These are phyloP conservation scores for Epinephelus lanceolatus DNA, from an alignment of 2,113 vertebrate species.

Conservation along the genomic window DNA sequence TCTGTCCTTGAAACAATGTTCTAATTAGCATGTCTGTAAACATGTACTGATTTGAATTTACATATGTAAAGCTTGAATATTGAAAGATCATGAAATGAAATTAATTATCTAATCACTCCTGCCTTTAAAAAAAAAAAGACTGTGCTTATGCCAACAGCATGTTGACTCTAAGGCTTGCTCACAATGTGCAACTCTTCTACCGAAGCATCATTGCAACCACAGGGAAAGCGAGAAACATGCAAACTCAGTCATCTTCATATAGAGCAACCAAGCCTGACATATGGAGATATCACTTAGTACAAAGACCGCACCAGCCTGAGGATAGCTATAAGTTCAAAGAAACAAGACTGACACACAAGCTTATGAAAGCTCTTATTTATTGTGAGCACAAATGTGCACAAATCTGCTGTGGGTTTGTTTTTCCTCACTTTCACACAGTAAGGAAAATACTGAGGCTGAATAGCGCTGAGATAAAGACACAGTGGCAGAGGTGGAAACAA, in stretches of 20 bases:
- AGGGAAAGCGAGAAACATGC: conserved; percentile 32
- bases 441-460: not conserved
- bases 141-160: not conserved
- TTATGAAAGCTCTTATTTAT: conserved; percentile 36
- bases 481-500: not conserved
- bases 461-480: conserved; percentile 16
- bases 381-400: not conserved
- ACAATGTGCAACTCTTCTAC: conserved; percentile 10
- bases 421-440: conserved; percentile 8
- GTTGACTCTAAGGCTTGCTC: conserved; percentile 9
- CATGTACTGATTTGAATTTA: conserved; percentile 19
- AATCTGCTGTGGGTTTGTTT: conserved; percentile 36
- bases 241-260: conserved; percentile 32
- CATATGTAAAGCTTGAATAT: conserved; percentile 21
- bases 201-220: conserved; percentile 3
- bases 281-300: conserved; percentile 44
- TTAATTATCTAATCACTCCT: not conserved
- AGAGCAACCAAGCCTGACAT: conserved; percentile 46
- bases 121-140: not conserved
- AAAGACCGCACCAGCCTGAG: conserved; percentile 38
- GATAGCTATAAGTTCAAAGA: conserved; percentile 65
- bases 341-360: conserved; percentile 49
- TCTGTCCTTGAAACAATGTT: conserved; percentile 7
- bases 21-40: conserved; percentile 41
- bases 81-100: conserved; percentile 14